Base-by-base conservation (phyloP, 1,140 invertebrate species). In the Homalodisca vitripennis region DNA sequence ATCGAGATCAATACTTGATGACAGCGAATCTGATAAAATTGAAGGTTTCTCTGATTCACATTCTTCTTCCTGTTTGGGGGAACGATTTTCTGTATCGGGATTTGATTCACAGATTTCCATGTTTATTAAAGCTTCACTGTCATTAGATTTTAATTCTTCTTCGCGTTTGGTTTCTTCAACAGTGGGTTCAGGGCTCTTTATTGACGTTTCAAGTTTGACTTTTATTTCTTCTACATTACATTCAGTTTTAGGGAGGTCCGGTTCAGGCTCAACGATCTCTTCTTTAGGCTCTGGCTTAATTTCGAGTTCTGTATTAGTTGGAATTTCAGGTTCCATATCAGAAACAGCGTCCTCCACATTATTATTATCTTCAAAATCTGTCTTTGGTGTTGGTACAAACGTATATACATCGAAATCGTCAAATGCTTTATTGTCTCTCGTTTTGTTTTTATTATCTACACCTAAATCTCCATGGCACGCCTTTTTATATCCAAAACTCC, bases 201-300 rank as follows among this genome's bases (percentile, higher is more conserved):
- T 41, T 41, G n/a, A 10, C 34, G 34, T 10, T 41, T 41, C 6
- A 41, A 10, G 34, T 17, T 41, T 41, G 34, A 10, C 34, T 41
- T 41, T 17, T 10, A 41, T 41, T 41, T 41, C 17, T 17, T 41
- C 34, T 41, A 41, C 34, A 12, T 27, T 3, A 60, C 55, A 60
- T 60, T 60, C 55, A 26, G 55, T 60, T 60, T 60, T n/a, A 10
- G 48, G 17, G 6, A 22, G 3, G 3, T 51, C 48, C 3, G 22
- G 14, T 51, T 55, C 67, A 26, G 68, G 68, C 29, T 74, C 72
- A 30, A 68, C 51, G 32, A 68, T 71, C 12, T 74, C 68, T 27
- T 74, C 71, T 51, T 57, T 48, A 60, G 22, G 26, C 20, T 63
- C 65, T 67, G 75, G 70, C 24, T 73, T 69, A 67, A 68, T 67